Conservation (phyloP, 1,140 invertebrate genomes). For the Neodiprion virginianus region DNA sequence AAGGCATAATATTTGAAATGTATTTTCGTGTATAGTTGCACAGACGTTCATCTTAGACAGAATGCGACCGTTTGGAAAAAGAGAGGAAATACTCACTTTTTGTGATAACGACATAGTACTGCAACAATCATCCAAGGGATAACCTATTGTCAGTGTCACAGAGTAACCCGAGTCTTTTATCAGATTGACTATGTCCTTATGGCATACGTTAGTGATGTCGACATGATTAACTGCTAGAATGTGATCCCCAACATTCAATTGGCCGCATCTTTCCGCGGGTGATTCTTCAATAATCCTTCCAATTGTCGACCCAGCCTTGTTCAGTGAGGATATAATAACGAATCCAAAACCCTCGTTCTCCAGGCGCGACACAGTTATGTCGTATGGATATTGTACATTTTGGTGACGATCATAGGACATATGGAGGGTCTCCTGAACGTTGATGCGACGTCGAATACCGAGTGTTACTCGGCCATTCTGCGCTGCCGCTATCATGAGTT, state of each 20-base stretch:
- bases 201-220: constrained; percentile 89
- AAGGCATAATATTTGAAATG: too few relatives aligned
- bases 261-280: constrained; percentile 91
- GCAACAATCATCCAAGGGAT: constrained; percentile 67
- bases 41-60: too few relatives aligned
- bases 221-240: constrained; percentile 96
- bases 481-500: constrained; percentile 85
- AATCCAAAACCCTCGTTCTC: constrained; percentile 99
- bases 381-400: constrained; percentile 72
- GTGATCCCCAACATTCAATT: constrained; percentile 91
- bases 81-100: constrained; percentile 39
- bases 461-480: constrained; percentile 79
- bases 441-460: constrained; percentile 70
- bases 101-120: constrained; percentile 55
- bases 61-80: too few relatives aligned
- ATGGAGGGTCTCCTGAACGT: constrained; percentile 52
- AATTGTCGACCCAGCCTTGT: constrained; percentile 91
- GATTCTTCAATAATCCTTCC: constrained; percentile 95
- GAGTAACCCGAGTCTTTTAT: constrained; percentile 93
- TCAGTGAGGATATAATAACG: constrained; percentile 97
- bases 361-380: constrained; percentile 86
- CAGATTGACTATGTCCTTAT: constrained; percentile 95
- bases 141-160: constrained; percentile 88
- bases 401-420: constrained; percentile 45
- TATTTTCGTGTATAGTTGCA: too few relatives aligned